Conservation (phyloP, 1,140 invertebrate species). For the Hydropsyche tenuis region DNA sequence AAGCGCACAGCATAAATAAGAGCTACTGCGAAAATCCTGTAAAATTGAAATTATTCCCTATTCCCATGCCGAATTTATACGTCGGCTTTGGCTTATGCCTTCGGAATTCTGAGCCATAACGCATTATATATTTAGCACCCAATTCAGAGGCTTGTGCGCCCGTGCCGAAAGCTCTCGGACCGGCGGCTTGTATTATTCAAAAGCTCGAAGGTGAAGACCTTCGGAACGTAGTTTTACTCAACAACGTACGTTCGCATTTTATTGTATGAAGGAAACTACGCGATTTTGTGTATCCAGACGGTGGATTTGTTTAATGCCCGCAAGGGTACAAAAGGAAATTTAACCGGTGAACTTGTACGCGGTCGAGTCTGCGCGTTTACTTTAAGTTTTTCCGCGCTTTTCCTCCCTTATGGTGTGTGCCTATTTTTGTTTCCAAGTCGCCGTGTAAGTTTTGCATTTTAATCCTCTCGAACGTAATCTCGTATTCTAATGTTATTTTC, state of each 20-base stretch:
- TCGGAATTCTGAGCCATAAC: constrained; percentile 43
- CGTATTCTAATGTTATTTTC: constrained; percentile 3
- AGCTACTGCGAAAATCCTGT: constrained; percentile 34
- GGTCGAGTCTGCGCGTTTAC: background rate
- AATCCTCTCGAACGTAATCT: background rate
- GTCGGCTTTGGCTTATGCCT: constrained; percentile 39
- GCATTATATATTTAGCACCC: constrained; percentile 47
- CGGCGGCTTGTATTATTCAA: constrained; percentile 32
- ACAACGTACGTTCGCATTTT: constrained; percentile 22
- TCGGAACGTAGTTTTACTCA: constrained; percentile 35
- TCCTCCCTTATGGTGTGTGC: background rate
- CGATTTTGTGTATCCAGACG: constrained; percentile 33
- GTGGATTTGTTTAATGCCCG: constrained; percentile 31
- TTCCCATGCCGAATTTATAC: constrained; percentile 45
- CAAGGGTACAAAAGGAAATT: constrained; percentile 21
- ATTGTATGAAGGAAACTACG: no score
- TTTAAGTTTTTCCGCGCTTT: constrained; percentile 10
- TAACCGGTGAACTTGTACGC: background rate
- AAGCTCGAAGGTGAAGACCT: constrained; percentile 31
- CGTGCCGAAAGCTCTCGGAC: constrained; percentile 16
- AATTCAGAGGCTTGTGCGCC: constrained; percentile 22
- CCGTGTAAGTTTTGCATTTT: constrained; percentile 19
- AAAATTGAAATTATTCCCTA: constrained; percentile 46
- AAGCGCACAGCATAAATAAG: constrained; percentile 18
- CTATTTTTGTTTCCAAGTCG: constrained; percentile 12